Conservation (phyloP, 2,888 invertebrate genomes). For the Parnassius glacialis region DNA sequence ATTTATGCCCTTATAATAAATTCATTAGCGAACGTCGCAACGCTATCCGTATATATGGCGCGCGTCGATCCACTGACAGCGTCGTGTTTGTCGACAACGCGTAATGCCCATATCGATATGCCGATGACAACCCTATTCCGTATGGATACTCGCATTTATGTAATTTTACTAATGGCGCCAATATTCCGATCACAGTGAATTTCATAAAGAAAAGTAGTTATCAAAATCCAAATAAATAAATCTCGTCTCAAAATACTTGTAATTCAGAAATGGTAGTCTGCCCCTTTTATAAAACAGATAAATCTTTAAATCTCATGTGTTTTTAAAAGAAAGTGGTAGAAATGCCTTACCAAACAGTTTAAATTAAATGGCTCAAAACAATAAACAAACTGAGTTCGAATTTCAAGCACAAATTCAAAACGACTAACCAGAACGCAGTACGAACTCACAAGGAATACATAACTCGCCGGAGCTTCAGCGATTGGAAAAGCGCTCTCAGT, state of each 20-base stretch:
- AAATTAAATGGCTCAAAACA: not conserved
- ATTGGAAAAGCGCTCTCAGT: constrained; percentile 74
- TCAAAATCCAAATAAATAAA: too few relatives aligned
- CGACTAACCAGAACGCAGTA: constrained; percentile 7
- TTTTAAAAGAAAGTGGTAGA: too few relatives aligned
- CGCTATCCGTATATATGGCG: constrained; percentile 37
- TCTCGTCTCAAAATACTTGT: too few relatives aligned
- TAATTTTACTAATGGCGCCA: constrained; percentile 5
- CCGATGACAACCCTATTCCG: constrained; percentile 24
- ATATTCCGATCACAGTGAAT: too few relatives aligned
- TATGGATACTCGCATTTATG: constrained; percentile 13
- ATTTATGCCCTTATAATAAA: constrained; percentile 80
- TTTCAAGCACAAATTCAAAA: constrained; percentile 1
- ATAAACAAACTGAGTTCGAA: constrained; percentile 8
- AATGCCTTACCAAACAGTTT: too few relatives aligned
- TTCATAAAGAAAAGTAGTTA: too few relatives aligned
- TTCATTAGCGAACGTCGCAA: constrained; percentile 66
- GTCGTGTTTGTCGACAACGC: constrained; percentile 39
- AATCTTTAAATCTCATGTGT: too few relatives aligned
- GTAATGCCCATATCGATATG: constrained; percentile 35
- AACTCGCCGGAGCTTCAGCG: constrained; percentile 41
- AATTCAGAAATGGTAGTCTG: too few relatives aligned
- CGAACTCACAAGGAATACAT: constrained; percentile 56
- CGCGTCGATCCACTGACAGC: constrained; percentile 39
- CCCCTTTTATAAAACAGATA: too few relatives aligned